Percentiles rank a stretch among this genome's conserved stretches.
Evolutionary conservation across 2,113 vertebrate genomes (phyloP).

Genomic region (Empidonax traillii): DNA sequence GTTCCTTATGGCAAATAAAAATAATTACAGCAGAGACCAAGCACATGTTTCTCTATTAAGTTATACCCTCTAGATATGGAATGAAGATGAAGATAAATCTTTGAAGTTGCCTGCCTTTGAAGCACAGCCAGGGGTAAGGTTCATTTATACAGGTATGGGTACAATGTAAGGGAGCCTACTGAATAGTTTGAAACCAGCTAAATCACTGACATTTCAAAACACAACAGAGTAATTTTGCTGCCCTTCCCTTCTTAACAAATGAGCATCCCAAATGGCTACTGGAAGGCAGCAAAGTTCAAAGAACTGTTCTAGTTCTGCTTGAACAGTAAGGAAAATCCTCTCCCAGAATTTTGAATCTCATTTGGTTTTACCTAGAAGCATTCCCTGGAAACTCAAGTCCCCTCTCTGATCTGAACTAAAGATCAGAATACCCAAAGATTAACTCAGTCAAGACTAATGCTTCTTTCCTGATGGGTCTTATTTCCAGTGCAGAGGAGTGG

Average conservation of each 20-base stretch:
- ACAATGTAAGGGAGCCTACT: background rate
- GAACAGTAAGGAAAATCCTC: background rate
- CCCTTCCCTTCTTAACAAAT: background rate
- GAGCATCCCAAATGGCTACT: background rate
- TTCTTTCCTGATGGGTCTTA: background rate
- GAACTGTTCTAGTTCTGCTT: background rate
- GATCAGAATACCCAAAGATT: background rate
- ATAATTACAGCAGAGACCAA: conserved; percentile 17
- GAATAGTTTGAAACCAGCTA: background rate
- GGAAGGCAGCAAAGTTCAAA: background rate
- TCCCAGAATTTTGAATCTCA: background rate
- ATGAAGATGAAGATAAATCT: background rate
- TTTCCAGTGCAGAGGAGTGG: background rate
- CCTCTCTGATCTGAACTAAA: background rate
- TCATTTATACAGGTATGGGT: background rate
- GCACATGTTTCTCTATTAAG: background rate
- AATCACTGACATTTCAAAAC: background rate
- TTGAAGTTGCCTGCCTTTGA: conserved; percentile 12
- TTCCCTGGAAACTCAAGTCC: background rate
- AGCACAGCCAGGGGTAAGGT: background rate
- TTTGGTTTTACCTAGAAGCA: background rate
- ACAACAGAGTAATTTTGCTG: background rate
- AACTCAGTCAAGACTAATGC: background rate
- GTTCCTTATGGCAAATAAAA: conserved; percentile 13
- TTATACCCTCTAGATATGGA: background rate